Conservation (phyloP, 2,113 vertebrate species). For the Laticauda laticaudata region DNA sequence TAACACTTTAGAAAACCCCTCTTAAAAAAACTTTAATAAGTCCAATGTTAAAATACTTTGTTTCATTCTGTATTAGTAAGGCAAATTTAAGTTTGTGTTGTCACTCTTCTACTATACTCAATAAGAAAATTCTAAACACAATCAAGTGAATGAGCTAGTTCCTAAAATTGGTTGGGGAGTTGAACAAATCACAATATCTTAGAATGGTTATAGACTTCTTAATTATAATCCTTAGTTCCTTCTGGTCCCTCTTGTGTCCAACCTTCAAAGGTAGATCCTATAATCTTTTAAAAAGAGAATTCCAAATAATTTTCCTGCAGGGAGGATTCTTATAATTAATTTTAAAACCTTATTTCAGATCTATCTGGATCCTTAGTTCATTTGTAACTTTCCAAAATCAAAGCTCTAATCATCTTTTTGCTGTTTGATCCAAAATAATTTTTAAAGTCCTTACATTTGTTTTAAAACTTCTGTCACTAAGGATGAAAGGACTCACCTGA, state of each 20-base stretch:
- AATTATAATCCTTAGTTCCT: neutral
- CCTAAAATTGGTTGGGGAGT: neutral
- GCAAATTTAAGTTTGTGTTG: neutral
- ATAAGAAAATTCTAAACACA: neutral
- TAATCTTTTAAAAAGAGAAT: neutral
- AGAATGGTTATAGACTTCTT: neutral
- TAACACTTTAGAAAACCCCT: neutral
- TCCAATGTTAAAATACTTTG: neutral
- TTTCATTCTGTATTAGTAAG: neutral
- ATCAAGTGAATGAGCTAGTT: neutral
- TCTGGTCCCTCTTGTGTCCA: neutral
- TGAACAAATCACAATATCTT: neutral
- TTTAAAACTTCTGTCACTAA: neutral
- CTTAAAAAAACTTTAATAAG: neutral
- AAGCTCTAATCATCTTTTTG: neutral
- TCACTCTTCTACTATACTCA: neutral
- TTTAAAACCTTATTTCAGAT: neutral
- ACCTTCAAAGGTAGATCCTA: neutral
- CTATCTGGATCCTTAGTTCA: neutral
- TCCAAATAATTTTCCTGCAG: neutral
- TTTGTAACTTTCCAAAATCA: neutral
- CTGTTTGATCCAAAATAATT: neutral
- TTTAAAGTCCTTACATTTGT: neutral
- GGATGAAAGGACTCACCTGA: neutral
- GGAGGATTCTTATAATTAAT: neutral